Evolutionary conservation across 2,888 invertebrate species (phyloP).

Genomic region (Diachrysia chrysitis): DNA sequence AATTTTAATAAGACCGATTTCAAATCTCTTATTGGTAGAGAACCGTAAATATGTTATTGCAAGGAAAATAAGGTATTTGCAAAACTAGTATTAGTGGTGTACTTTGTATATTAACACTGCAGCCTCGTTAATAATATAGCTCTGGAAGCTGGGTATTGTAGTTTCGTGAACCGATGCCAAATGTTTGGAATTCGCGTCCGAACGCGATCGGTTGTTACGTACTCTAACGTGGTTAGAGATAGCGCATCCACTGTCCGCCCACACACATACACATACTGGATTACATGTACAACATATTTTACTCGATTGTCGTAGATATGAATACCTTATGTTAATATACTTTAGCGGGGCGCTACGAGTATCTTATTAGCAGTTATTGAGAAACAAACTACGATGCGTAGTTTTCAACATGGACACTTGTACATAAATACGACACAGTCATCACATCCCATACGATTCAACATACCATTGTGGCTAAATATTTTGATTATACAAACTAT

Average conservation of each 20-base stretch:
- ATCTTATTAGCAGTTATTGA: too few species aligned
- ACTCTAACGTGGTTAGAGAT: background rate
- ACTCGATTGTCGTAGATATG: background rate
- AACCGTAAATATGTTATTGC: background rate
- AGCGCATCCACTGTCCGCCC: background rate
- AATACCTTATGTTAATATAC: background rate
- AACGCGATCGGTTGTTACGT: background rate
- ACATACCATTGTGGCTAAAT: background rate
- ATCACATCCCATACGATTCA: background rate
- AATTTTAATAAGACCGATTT: too few species aligned
- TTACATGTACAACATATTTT: background rate
- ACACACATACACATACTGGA: background rate
- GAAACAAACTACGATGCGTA: background rate
- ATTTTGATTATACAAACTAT: background rate
- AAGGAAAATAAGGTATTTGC: background rate
- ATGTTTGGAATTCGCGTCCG: conserved; percentile 14
- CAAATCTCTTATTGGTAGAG: background rate
- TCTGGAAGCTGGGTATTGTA: conserved; percentile 13
- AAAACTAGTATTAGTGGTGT: background rate
- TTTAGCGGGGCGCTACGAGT: too few species aligned
- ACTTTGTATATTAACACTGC: background rate
- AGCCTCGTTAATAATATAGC: conserved; percentile 5
- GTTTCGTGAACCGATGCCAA: conserved; percentile 21
- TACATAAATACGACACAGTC: background rate
- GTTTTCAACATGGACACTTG: background rate